These are phyloP conservation scores for Bombus sylvicola DNA, from an alignment of 1,140 invertebrate species.

Conservation along the genomic window DNA sequence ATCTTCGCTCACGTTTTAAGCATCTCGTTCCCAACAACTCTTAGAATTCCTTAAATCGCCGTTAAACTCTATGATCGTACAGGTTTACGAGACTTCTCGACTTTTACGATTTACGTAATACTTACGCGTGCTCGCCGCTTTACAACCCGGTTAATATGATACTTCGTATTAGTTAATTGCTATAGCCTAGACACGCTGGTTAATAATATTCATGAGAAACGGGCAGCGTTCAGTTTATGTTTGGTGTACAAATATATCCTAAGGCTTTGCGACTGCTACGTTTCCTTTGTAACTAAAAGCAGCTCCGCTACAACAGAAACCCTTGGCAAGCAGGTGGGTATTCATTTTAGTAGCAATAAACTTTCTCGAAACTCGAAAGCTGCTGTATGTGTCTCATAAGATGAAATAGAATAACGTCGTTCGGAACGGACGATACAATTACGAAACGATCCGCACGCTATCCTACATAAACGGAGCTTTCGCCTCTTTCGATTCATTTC, in stretches of 20 bases:
- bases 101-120: conserved; percentile 3
- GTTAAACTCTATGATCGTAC: background rate
- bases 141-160: background rate
- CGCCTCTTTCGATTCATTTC: background rate
- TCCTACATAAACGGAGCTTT: background rate
- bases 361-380: background rate
- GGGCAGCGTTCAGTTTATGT: background rate
- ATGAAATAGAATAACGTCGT: conserved; percentile 1
- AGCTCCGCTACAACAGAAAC: background rate
- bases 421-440: conserved; percentile 5
- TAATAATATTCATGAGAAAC: conserved; percentile 24
- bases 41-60: background rate
- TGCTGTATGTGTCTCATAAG: background rate
- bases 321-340: background rate
- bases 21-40: background rate
- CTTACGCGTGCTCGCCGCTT: background rate
- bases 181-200: background rate
- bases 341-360: conserved; percentile 36
- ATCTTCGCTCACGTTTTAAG: background rate
- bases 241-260: no score
- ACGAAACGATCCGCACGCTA: background rate
- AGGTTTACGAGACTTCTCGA: conserved; percentile 4
- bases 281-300: conserved; percentile 14
- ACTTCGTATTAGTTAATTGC: background rate
- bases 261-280: background rate